phyloP scores from a whole-genome alignment of 37 sponge, comb jelly and placozoan genomes.

The Halisarca cf. caerulea region DNA sequence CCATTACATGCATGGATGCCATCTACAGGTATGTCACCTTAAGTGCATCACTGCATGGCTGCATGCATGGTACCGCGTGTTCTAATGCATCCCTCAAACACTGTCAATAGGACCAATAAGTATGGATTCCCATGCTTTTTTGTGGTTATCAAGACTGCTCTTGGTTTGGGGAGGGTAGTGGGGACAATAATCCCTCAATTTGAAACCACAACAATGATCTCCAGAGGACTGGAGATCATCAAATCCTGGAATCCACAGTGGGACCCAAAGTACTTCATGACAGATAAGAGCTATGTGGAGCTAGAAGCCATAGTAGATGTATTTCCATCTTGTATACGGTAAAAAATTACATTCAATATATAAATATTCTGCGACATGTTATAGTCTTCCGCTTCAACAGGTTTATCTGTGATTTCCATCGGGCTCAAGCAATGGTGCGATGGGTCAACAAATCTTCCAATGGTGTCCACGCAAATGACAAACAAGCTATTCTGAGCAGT shows the following conservation, averaged over 20 bases:
- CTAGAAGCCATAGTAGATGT: background rate
- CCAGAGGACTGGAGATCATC: constrained; percentile 23
- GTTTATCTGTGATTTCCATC: background rate
- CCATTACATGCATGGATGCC: constrained; percentile 40
- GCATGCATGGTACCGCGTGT: no score
- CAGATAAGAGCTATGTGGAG: constrained; percentile 33
- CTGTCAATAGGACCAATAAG: background rate
- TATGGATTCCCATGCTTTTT: constrained; percentile 58
- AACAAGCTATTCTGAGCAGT: background rate
- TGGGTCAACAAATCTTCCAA: background rate
- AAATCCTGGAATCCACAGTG: constrained; percentile 41
- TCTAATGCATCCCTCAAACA: no score
- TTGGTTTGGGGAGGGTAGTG: constrained; percentile 45
- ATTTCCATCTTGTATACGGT: background rate
- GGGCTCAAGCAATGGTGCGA: background rate
- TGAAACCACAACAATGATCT: constrained; percentile 24
- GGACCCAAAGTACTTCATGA: constrained; percentile 41
- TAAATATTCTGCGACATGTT: background rate
- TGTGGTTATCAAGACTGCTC: constrained; percentile 34
- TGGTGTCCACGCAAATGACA: background rate
- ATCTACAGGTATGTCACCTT: no score
- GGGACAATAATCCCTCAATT: constrained; percentile 47
- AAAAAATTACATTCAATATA: background rate
- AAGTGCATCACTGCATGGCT: no score
- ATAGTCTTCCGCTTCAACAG: background rate